Percentiles rank a stretch among this genome's conserved stretches.
Evolutionary conservation across 2,888 invertebrate genomes (phyloP).

Genomic region (Oegoconia quadripuncta): DNA sequence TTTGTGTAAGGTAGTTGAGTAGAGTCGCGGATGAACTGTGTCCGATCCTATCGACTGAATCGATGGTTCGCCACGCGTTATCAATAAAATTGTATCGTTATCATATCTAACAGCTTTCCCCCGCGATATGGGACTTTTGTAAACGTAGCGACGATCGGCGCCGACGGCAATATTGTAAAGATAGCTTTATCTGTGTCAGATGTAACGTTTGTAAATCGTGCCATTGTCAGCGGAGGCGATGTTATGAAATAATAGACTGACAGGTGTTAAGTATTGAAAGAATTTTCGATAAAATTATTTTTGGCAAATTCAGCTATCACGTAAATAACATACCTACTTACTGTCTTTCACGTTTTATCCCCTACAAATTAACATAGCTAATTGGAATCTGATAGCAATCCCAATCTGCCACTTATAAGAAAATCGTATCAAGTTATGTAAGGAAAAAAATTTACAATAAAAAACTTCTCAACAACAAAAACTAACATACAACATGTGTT

Average conservation of each 20-base stretch:
- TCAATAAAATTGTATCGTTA: constrained; percentile 75
- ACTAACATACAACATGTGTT: no score
- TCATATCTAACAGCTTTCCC: constrained; percentile 78
- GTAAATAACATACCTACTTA: neutral
- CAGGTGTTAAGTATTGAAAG: constrained; percentile 37
- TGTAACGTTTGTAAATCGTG: constrained; percentile 39
- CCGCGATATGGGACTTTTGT: constrained; percentile 71
- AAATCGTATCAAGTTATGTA: no score
- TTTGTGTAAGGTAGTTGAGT: constrained; percentile 28
- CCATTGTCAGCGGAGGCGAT: constrained; percentile 36
- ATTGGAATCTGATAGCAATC: no score
- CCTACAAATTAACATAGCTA: no score
- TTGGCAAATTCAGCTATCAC: neutral
- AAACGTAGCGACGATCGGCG: constrained; percentile 41
- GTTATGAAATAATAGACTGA: constrained; percentile 40
- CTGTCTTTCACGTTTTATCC: no score
- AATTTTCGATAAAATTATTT: constrained; percentile 17
- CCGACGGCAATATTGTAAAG: constrained; percentile 51
- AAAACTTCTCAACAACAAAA: no score
- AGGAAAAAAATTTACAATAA: no score
- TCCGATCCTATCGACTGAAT: constrained; percentile 64
- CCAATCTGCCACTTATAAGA: no score
- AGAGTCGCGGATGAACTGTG: constrained; percentile 36
- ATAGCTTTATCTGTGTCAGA: constrained; percentile 64
- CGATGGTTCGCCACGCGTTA: constrained; percentile 68